phyloP scores from a whole-genome alignment of 30 jellyfish, hydroid and myxozoan species.

The Sanderia malayensis region DNA sequence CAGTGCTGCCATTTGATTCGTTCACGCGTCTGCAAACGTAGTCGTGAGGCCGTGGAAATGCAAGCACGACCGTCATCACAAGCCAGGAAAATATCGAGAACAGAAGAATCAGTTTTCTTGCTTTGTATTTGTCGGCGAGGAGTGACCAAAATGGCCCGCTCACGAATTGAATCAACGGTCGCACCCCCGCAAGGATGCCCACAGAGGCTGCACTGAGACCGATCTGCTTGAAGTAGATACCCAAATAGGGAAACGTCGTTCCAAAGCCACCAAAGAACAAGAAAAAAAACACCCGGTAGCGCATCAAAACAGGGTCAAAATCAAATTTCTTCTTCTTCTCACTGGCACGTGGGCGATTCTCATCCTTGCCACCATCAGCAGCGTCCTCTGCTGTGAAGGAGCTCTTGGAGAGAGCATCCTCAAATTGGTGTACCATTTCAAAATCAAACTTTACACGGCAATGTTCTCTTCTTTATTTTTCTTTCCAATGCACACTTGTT shows the following conservation, averaged over 20 bases:
- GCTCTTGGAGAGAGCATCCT: neutral
- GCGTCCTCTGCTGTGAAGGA: neutral
- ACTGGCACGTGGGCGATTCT: neutral
- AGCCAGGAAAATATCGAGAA: slow-evolving; percentile 97
- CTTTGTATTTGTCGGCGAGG: slow-evolving; percentile 85
- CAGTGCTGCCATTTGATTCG: neutral
- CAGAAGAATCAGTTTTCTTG: slow-evolving; percentile 74
- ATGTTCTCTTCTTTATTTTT: too few relatives aligned
- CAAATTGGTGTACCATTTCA: neutral
- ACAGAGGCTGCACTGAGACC: slow-evolving; percentile 96
- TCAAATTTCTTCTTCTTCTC: slow-evolving; percentile 13
- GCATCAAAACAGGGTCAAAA: slow-evolving; percentile 77
- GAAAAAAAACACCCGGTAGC: slow-evolving; percentile 73
- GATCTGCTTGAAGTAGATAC: slow-evolving; percentile 88
- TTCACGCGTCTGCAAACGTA: slow-evolving; percentile 74
- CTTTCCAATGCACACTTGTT: too few relatives aligned
- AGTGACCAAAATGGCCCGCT: slow-evolving; percentile 99
- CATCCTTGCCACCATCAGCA: neutral
- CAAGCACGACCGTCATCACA: slow-evolving; percentile 91
- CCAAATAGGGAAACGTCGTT: slow-evolving; percentile 94
- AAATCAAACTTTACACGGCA: too few relatives aligned
- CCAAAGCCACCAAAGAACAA: slow-evolving; percentile 97
- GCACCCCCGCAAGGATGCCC: slow-evolving; percentile 95
- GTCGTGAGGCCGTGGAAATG: slow-evolving; percentile 92
- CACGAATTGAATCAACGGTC: slow-evolving; percentile 95